A percentile compares a stretch with the other conserved stretches of the same genome.
Conservation (phyloP, 2,797 vertebrate species). For the Phalloptychus januarius region DNA sequence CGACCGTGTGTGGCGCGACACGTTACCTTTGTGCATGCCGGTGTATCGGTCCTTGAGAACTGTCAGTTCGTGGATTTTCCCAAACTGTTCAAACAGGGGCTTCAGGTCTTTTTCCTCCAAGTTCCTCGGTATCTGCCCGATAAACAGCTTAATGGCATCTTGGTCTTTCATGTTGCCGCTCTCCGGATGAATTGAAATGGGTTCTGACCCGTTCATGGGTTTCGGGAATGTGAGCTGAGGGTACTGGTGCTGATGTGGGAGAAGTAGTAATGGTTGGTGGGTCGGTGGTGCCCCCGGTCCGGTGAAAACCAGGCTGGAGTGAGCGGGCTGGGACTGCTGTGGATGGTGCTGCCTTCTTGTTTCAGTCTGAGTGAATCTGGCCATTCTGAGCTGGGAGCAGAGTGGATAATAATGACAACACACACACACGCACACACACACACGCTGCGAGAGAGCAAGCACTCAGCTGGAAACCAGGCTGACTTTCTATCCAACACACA, state of each 20-base stretch:
- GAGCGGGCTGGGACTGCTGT: slow-evolving; percentile 85
- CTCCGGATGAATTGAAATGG: slow-evolving; percentile 91
- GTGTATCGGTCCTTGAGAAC: slow-evolving; percentile 98
- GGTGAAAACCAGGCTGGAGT: slow-evolving; percentile 88
- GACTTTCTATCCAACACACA: slow-evolving; percentile 83
- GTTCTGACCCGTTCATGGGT: slow-evolving; percentile 90
- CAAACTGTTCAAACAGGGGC: slow-evolving; percentile 98
- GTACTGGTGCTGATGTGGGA: slow-evolving; percentile 82
- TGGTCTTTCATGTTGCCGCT: slow-evolving; percentile 95
- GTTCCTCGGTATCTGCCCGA: slow-evolving; percentile 98
- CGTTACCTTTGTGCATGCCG: slow-evolving; percentile 98
- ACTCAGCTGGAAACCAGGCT: slow-evolving; percentile 88
- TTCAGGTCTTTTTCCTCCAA: slow-evolving; percentile 97
- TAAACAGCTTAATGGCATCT: slow-evolving; percentile 99
- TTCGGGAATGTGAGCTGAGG: slow-evolving; percentile 82
- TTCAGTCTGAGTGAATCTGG: slow-evolving; percentile 96
- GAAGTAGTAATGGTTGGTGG: slow-evolving; percentile 78
- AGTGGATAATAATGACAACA: slow-evolving; percentile 90
- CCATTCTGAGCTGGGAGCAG: slow-evolving; percentile 93
- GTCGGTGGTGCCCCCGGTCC: slow-evolving; percentile 84
- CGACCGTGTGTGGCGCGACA: slow-evolving; percentile 49
- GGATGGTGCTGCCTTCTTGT: slow-evolving; percentile 90
- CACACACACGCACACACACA: slow-evolving; percentile 53
- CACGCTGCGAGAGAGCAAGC: slow-evolving; percentile 81
- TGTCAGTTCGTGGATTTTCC: slow-evolving; percentile 98